A percentile compares a stretch with the other conserved stretches of the same genome.
phyloP scores from a whole-genome alignment of 2,888 invertebrate species.

The Dasypogon diadema region DNA sequence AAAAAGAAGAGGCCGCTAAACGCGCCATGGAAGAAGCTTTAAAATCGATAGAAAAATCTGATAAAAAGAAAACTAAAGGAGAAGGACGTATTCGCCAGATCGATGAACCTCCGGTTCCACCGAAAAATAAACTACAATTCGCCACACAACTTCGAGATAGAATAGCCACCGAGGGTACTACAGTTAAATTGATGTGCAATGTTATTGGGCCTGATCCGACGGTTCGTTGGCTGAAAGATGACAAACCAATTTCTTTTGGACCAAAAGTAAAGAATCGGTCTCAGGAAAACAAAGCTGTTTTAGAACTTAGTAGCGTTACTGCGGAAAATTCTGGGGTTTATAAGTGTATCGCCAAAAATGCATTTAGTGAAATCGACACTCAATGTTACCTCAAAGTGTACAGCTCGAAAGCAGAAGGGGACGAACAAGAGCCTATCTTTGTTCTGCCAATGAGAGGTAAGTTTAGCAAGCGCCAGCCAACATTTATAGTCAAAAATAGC shows the following conservation, averaged over 20 bases:
- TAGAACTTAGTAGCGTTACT: slow-evolving; percentile 78
- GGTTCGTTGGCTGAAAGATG: slow-evolving; percentile 83
- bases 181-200: slow-evolving; percentile 82
- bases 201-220: slow-evolving; percentile 79
- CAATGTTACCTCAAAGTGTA: slow-evolving; percentile 75
- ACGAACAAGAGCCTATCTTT: slow-evolving; percentile 67
- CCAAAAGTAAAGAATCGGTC: slow-evolving; percentile 74
- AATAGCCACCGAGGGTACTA: slow-evolving; percentile 80
- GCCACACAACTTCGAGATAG: slow-evolving; percentile 82
- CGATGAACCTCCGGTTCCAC: slow-evolving; percentile 62
- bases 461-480: slow-evolving; percentile 55
- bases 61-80: slow-evolving; percentile 62
- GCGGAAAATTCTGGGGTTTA: slow-evolving; percentile 84
- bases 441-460: slow-evolving; percentile 76
- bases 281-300: slow-evolving; percentile 77
- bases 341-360: slow-evolving; percentile 82
- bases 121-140: slow-evolving; percentile 71
- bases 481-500: slow-evolving; percentile 11
- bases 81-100: slow-evolving; percentile 58
- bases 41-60: slow-evolving; percentile 67
- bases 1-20: slow-evolving; percentile 64
- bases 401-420: slow-evolving; percentile 65
- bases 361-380: slow-evolving; percentile 78
- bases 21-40: slow-evolving; percentile 66
- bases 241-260: slow-evolving; percentile 72